These are phyloP conservation scores for Drosophila ogumai DNA, from an alignment of 1,140 invertebrate species.

Conservation along the genomic window DNA sequence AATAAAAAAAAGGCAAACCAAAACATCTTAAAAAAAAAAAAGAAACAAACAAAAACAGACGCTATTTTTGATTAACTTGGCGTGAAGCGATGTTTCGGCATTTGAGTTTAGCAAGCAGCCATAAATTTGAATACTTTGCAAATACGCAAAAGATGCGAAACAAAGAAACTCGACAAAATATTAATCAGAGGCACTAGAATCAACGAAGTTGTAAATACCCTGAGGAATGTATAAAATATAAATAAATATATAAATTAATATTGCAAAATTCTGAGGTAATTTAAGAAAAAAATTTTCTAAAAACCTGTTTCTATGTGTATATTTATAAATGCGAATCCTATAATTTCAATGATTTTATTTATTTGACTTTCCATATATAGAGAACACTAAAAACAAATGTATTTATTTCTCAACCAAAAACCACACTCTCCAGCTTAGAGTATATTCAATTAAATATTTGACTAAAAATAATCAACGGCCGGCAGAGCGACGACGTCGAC, in stretches of 20 bases:
- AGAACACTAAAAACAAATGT: not conserved
- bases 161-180: constrained; percentile 44
- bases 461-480: constrained; percentile 65
- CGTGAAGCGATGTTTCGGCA: constrained; percentile 25
- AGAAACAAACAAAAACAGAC: constrained; percentile 15
- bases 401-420: not conserved
- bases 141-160: constrained; percentile 56
- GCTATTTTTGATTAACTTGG: constrained; percentile 9
- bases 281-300: too few species aligned
- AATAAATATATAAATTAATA: too few species aligned
- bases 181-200: constrained; percentile 21
- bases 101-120: constrained; percentile 56
- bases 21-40: constrained; percentile 1
- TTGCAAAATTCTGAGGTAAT: too few species aligned
- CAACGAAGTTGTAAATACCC: constrained; percentile 22
- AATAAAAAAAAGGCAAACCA: too few species aligned
- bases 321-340: too few species aligned
- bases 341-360: not conserved
- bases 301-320: too few species aligned
- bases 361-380: not conserved
- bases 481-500: constrained; percentile 38
- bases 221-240: not conserved
- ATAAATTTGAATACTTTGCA: constrained; percentile 65
- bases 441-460: constrained; percentile 28
- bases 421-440: constrained; percentile 16